Base-by-base conservation (phyloP, 2,113 vertebrate genomes). In the Morphnarchus princeps region DNA sequence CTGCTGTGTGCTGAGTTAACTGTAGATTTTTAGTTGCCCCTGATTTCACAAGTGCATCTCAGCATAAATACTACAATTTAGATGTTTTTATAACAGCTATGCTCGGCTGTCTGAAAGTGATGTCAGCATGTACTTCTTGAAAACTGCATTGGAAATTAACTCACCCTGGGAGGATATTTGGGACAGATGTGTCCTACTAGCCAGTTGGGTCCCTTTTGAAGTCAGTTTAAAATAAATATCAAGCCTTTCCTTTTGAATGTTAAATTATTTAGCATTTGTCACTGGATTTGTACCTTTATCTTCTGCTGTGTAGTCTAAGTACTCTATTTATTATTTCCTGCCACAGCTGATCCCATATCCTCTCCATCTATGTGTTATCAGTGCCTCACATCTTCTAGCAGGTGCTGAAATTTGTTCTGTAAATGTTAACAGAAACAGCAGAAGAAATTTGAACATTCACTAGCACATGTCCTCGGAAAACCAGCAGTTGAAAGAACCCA, bases 351-450 rank as follows among this genome's bases (percentile, higher is more conserved):
- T 95, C 91, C 69, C 79, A 61, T 83, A 66, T 55, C 21, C 34
- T 96, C 89, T 84, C 93, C 85, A 96, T 91, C 78, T 87, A 66
- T 58, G 62, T 86, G 45, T 87, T 96, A 84, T 94, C 83, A 72
- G 87, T 89, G 83, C 87, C 86, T 97, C 93, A 94, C 79, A 88
- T 94, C 87, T 97, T 97, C 78, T 95, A 92, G 67, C 89, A 92
- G 74, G 70, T 97, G 88, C 89, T 96, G 91, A 93, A 95, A 97
- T 97, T 96, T 94, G 65, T 95, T 98, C 95, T 95, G 91, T 91
- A 98, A 98, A 97, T 95, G 93, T 97, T 98, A 98, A 97, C 95
- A 95, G 96, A 78, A 95, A 80, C 45, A 25, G 92, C 55, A 96
- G 94, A 96, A 95, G 58, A 88, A 96, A 90, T 89, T 71, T 95